Base-by-base conservation (phyloP, 2,888 invertebrate genomes). In the Volucella inflata region DNA sequence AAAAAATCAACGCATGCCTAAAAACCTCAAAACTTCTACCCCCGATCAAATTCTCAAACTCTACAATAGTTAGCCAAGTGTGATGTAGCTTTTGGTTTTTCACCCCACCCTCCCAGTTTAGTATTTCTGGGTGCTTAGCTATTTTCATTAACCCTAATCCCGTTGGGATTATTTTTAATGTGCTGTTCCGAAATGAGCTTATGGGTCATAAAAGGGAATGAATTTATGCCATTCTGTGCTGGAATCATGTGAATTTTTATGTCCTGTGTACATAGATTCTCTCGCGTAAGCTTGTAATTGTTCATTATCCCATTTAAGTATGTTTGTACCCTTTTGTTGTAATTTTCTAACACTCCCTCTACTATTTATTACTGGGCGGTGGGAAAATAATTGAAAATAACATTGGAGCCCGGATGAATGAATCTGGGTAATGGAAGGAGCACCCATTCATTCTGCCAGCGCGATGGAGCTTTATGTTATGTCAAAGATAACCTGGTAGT, bases 101-200 rank as follows among this genome's bases (percentile, higher is more conserved):
- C 44, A 42, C 44, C 60, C 21, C 46, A 50, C 48, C 46, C 16
- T 64, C 17, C 2, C 0, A 48, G 46, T 21, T 60, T 60, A 44
- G 21, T 21, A 60, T 60, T 44, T 46, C 36, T 14, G 6, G 6
- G 42, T 59, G 38, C 65, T 16, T 16, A 42, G 68, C 55, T 55
- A 68, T 55, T 68, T 68, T 55, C 68, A 68, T 55, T 55, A 50
- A 12, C 12, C 50, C n/a, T 68, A 68, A 55, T 53, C 55, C 55
- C 44, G 14, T 10, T 44, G 42, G 68, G 44, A 44, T 68, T 68
- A 68, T 53, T 67, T 30, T 67, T 67, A 67, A 67, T 67, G 67
- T 40, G 67, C 40, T 68, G 30, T 68, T 55, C 21, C 36, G 38
- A 68, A 68, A 68, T 68, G 68, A 55, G 55, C 55, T 68, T 68